Base-by-base conservation (phyloP, 2,888 invertebrate species). In the Polyommatus icarus region DNA sequence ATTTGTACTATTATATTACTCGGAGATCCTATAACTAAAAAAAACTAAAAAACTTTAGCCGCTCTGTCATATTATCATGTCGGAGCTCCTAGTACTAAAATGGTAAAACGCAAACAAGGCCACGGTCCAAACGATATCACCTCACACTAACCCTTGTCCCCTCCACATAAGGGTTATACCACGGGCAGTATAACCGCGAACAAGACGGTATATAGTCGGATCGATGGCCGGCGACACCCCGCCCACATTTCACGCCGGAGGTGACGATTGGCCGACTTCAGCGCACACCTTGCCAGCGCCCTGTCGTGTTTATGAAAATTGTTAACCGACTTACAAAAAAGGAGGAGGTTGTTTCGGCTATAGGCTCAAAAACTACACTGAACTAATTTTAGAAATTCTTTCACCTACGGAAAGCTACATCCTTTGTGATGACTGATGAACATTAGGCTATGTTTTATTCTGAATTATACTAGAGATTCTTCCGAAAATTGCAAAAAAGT, bases 241-340 rank as follows among this genome's bases (percentile, higher is more conserved):
- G 91, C 93, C 93, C 84, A 88, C 91, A 84, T 88, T 93, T 93
- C 91, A 91, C 93, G 88, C 93, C 89, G 86, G 80, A 90, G 90
- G 93, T 93, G 93, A 90, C 88, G 93, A 93, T 93, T 93, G 93
- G 93, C 87, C 88, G 87, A 84, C 83, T 83, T 82, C 83, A 29
- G 79, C 82, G 81, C 82, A 82, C 84, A 82, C 57, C 24, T 50
- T 24, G 40, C 71, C 71, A 40, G 46, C 12, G 24, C 24, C 40
- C 73, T 24, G 2, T 73, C 4, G 36, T 71, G 20, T 1, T 71
- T 71, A 36, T 71, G 54, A 18, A 54, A 54, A 18, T 18, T 54
- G 54, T 54, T 54, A 54, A 15, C 54, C 54, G 54, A 46, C 46
- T 46, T 46, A 10, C 10, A 46, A 46, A 40, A 46, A 7, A 36